Percentiles rank a stretch among this genome's conserved stretches.
phyloP scores from a whole-genome alignment of 37 sponge, comb jelly and placozoan genomes.

The Spongilla lacustris region DNA sequence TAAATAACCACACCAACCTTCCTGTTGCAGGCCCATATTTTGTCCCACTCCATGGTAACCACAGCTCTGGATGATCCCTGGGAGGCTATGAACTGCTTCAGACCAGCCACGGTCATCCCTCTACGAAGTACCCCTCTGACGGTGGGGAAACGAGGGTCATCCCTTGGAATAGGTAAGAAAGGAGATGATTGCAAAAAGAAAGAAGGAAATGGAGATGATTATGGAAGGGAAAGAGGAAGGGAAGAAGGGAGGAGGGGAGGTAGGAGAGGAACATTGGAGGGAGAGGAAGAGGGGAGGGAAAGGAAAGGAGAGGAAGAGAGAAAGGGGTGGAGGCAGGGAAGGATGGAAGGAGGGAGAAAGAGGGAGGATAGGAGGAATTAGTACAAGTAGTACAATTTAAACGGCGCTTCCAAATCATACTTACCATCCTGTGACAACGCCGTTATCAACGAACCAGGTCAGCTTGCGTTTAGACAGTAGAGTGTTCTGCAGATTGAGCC shows the following conservation, averaged over 20 bases:
- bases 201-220: too few relatives aligned
- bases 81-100: constrained; percentile 94
- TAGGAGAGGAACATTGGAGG: too few relatives aligned
- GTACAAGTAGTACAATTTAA: neutral
- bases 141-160: constrained; percentile 99
- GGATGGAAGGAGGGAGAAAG: neutral
- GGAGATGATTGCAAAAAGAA: neutral
- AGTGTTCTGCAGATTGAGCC: constrained; percentile 96
- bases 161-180: constrained; percentile 46
- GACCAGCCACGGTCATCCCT: constrained; percentile 97
- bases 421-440: constrained; percentile 94
- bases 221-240: neutral
- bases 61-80: constrained; percentile 94
- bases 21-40: constrained; percentile 97
- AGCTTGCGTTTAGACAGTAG: constrained; percentile 96
- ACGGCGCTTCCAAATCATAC: neutral
- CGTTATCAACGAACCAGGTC: constrained; percentile 97
- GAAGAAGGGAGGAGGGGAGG: neutral
- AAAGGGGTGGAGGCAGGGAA: neutral
- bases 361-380: neutral
- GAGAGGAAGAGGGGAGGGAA: too few relatives aligned
- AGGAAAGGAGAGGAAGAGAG: too few relatives aligned
- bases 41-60: constrained; percentile 99
- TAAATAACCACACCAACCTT: constrained; percentile 58
- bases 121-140: constrained; percentile 95